phyloP scores from a whole-genome alignment of 2,888 invertebrate species.

The Strigamia maritima region DNA sequence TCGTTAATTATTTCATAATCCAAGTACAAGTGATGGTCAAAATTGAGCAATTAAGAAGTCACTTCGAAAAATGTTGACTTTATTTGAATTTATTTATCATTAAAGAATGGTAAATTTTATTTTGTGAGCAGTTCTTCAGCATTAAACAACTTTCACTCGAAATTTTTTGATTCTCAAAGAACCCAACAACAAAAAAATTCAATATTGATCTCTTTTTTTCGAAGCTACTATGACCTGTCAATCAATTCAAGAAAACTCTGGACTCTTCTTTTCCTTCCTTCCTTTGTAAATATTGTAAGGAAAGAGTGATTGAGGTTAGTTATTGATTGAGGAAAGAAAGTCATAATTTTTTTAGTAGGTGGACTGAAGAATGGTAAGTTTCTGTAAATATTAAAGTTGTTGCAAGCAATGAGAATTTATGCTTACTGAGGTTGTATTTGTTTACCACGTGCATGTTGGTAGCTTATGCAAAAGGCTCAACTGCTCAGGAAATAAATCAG shows the following conservation, averaged over 20 bases:
- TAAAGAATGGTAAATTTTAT: background rate
- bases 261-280: background rate
- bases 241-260: background rate
- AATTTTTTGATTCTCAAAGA: background rate
- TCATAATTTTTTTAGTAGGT: background rate
- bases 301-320: background rate
- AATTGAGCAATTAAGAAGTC: background rate
- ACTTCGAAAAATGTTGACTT: background rate
- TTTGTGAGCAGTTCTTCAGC: background rate
- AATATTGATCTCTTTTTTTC: background rate
- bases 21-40: too few relatives aligned
- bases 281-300: background rate
- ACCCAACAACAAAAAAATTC: background rate
- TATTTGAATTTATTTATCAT: background rate
- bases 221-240: conserved; percentile 11
- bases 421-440: background rate
- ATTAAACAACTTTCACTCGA: background rate
- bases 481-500: background rate
- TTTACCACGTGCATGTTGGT: background rate
- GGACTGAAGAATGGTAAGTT: background rate
- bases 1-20: too few relatives aligned
- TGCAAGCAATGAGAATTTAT: background rate
- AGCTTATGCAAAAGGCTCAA: background rate
- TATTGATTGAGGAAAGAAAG: background rate
- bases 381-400: background rate